Conservation (phyloP, 1,140 invertebrate species). For the Tetramorium simillimum region DNA sequence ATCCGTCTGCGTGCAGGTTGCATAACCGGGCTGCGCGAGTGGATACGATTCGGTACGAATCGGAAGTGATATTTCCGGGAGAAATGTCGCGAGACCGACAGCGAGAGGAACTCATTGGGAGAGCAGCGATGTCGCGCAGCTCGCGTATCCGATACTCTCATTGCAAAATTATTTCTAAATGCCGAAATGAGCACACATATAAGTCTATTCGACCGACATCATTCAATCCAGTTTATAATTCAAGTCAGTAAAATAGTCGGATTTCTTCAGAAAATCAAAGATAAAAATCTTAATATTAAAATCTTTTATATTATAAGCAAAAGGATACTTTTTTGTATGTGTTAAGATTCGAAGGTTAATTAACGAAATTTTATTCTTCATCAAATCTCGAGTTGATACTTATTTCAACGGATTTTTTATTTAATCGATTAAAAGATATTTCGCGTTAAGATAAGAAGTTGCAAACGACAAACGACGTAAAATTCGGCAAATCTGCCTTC, state of each 20-base stretch:
- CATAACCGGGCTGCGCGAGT: slow-evolving; percentile 67
- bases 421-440: not conserved
- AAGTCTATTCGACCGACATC: not conserved
- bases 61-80: slow-evolving; percentile 70
- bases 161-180: slow-evolving; percentile 14
- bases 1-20: slow-evolving; percentile 71
- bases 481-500: not conserved
- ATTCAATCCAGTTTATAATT: not conserved
- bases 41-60: slow-evolving; percentile 69
- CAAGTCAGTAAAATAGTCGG: not conserved
- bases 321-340: not conserved
- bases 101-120: slow-evolving; percentile 20
- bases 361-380: not conserved
- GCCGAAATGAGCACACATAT: not conserved
- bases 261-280: slow-evolving; percentile 2
- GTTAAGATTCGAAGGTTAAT: not conserved
- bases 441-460: not conserved
- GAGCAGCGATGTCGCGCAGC: not conserved
- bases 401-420: not conserved
- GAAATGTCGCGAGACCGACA: slow-evolving; percentile 61
- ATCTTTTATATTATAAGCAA: not conserved
- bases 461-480: not conserved
- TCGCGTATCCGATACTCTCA: not conserved
- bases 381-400: not conserved
- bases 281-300: not conserved